Evolutionary conservation across 1,140 invertebrate species (phyloP), one percentile per base, ranked within the genome.

Genomic region (Sycophila sp.): DNA sequence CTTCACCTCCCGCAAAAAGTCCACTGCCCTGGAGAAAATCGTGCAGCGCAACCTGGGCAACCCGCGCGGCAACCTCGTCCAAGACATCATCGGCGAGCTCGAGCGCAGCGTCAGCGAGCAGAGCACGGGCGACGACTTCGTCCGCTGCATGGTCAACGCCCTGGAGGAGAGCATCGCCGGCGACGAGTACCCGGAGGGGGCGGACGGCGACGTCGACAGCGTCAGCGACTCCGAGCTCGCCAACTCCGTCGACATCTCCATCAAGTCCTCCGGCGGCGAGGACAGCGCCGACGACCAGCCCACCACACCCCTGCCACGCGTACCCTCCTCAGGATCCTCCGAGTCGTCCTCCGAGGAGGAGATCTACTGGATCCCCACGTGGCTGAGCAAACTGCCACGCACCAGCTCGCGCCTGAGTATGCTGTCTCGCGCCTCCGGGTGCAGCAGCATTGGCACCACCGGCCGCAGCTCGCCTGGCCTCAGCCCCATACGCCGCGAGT

Each of bases 341-440:
- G 30, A 19, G 4, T 0, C 7, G 17, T 47, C 42, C 0, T 47
- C 17, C 49, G 19, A 15, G 3, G 60, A 64, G 8, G 68, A 69
- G 8, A 42, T 76, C 1, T 74, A 74, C 36, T 80, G 79, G 79
- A 77, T 79, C 53, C 73, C 77, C 0, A 28, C 28, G 17, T 22
- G n/a, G 24, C 58, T 32, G 26, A n/a, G 10, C 36, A 11, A 74
- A 2, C 15, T 79, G 11, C 76, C 73, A 2, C 55, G 76, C 19
- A 76, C 68, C 2, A 79, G 75, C 36, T 78, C 78, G 11, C 32
- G 71, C 2, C 6, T 77, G 10, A 80, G 76, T 40, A 42, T 74
- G 11, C 15, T 24, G 17, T 74, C 76, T 10, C 65, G 3, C 15
- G 30, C 45, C 17, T 60, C 71, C 0, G 26, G 28, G 4, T 2